Evolutionary conservation across 1,140 invertebrate genomes (phyloP), one percentile per base, ranked within the genome.

Genomic region (Drosophila nannoptera): DNA sequence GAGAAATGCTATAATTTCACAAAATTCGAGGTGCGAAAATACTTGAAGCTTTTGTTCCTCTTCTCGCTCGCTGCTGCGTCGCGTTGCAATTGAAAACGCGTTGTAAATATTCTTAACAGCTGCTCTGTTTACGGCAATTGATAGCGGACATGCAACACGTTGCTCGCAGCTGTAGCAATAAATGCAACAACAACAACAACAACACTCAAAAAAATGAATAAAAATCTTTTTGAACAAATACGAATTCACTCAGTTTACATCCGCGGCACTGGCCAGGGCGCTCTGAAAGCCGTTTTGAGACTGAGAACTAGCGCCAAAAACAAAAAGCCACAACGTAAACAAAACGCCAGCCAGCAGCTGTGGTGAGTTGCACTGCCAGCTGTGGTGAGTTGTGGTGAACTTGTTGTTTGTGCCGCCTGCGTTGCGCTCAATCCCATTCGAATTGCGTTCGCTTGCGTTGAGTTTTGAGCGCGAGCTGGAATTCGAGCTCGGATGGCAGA

Each of bases 221-320:
- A 1, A 22, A 22, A 22, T 22, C 1, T 22, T 22, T 22, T 22
- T 22, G 22, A 22, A 22, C 1, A 22, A 22, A 22, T 22, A 22
- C 22, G 22, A 22, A 22, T 22, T 22, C 22, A 8, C 29, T 32
- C 31, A 14, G 22, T 56, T 56, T 48, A 54, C 43, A 59, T 80
- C 81, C 81, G 81, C 77, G 74, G 68, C 81, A 81, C 81, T 68
- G 63, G 64, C 70, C 68, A 52, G 62, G 64, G 68, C 81, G 81
- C 82, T 84, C 66, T 77, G 71, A 86, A 86, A 81, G 82, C 82
- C 82, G 81, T 70, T 87, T 81, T 81, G 74, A 87, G 81, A 87
- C 81, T 87, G 81, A 81, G 69, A 70, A 68, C 48, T 63, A 66
- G 58, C 65, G 77, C 69, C 75, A 52, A 68, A 62, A 70, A 66